Evolutionary conservation across 2,888 invertebrate species (phyloP), one percentile per base, ranked within the genome.

Genomic region (Leptopilina drosophilae): DNA sequence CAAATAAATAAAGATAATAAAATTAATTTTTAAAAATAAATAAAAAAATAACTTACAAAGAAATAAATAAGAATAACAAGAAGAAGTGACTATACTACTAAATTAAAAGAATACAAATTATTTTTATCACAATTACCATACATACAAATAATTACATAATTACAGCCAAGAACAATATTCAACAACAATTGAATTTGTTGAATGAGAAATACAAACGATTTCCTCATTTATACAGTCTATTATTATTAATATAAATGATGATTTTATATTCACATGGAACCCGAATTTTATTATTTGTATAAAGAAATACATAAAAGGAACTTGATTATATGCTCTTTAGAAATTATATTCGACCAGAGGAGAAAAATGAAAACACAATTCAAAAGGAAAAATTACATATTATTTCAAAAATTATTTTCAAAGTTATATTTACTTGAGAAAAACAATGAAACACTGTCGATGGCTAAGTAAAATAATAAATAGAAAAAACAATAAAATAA

Each of bases 171-270:
- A 62, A 62, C 15, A 62, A 62, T 62, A 20, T 62, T 49, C 9
- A 49, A 49, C 12, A 20, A 20, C 62, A 62, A 62, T 62, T 62
- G 62, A 15, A 62, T 15, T 9, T 20, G 15, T 62, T 62, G 8
- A 62, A 9, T 9, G 62, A 62, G 62, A 15, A 62, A 20, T 20
- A 62, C 62, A 62, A 59, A 62, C 8, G 15, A 9, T 62, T 62
- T 15, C 62, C 15, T 62, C 20, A 20, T 62, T 20, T 15, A 59
- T 59, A 59, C 11, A 59, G 59, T 59, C 49, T n/a, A 62, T 8
- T 9, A 62, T 62, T 7, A 62, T 62, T 62, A 62, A 62, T 62
- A 62, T 62, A 62, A 62, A 62, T 59, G 62, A 20, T 62, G 15
- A 5, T 62, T 20, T 62, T 62, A 15, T 62, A 62, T 59, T n/a